A percentile compares a stretch with the other conserved stretches of the same genome.
Conservation (phyloP, 2,888 invertebrate species). For the Trichopria drosophilae region DNA sequence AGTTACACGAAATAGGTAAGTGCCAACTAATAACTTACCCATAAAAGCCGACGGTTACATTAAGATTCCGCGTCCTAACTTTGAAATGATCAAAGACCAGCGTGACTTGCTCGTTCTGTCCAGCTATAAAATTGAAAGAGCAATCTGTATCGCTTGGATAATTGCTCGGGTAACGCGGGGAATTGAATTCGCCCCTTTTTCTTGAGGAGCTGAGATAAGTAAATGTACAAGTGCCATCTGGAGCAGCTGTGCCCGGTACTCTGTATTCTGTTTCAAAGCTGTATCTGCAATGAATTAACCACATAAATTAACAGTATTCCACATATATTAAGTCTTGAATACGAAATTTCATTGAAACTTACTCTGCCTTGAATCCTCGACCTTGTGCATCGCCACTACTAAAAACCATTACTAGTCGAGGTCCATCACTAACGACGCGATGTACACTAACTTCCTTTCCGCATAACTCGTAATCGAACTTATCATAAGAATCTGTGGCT, state of each 20-base stretch:
- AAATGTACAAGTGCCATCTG: slow-evolving; percentile 88
- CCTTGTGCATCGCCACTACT: slow-evolving; percentile 91
- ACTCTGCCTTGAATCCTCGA: slow-evolving; percentile 86
- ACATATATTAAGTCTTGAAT: slow-evolving; percentile 1
- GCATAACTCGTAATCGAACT: slow-evolving; percentile 91
- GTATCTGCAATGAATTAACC: slow-evolving; percentile 51
- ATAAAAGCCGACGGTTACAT: slow-evolving; percentile 74
- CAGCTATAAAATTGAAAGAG: slow-evolving; percentile 86
- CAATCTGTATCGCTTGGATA: slow-evolving; percentile 95
- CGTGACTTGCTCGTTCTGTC: slow-evolving; percentile 86
- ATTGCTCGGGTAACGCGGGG: slow-evolving; percentile 93
- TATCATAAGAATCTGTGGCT: slow-evolving; percentile 88
- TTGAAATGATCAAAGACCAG: slow-evolving; percentile 91
- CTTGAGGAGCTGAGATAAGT: slow-evolving; percentile 85
- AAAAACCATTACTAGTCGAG: slow-evolving; percentile 91
- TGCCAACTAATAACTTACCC: slow-evolving; percentile 61
- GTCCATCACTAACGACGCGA: slow-evolving; percentile 85
- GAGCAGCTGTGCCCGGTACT: slow-evolving; percentile 91
- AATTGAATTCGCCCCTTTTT: slow-evolving; percentile 91
- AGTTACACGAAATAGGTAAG: too few relatives aligned
- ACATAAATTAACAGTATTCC: slow-evolving; percentile 1
- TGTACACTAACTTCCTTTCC: slow-evolving; percentile 78
- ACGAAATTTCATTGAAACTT: slow-evolving; percentile 15
- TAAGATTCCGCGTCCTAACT: slow-evolving; percentile 79
- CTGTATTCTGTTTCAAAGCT: slow-evolving; percentile 77